Percentiles rank a stretch among this genome's conserved stretches.
Conservation (phyloP, 2,797 vertebrate species). For the Margarornis squamiger region DNA sequence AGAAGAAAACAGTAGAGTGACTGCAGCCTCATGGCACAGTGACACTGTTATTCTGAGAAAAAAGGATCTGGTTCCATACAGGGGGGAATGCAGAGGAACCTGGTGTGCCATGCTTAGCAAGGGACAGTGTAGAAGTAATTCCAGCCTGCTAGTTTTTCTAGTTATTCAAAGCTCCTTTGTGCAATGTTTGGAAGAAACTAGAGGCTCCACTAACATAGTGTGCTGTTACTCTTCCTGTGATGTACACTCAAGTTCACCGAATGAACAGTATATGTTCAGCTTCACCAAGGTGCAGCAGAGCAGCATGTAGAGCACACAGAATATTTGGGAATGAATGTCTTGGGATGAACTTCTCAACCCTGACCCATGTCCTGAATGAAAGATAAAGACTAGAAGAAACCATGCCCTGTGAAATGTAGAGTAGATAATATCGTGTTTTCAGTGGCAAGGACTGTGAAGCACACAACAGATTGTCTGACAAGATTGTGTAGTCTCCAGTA, state of each 20-base stretch:
- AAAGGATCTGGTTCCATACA: background rate
- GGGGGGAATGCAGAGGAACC: background rate
- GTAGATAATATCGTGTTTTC: background rate
- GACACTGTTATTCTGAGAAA: background rate
- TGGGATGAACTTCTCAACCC: background rate
- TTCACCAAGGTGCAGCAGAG: background rate
- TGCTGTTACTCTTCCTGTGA: background rate
- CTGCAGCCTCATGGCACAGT: background rate
- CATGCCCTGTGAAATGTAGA: background rate
- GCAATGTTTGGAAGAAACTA: background rate
- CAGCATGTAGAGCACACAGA: background rate
- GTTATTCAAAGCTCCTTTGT: background rate
- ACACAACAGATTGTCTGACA: constrained; percentile 43
- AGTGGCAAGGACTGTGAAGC: background rate
- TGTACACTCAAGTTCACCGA: background rate
- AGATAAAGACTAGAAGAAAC: background rate
- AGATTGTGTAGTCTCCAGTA: constrained; percentile 22
- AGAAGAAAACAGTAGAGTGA: background rate
- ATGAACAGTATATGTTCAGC: background rate
- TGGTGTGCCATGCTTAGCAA: background rate
- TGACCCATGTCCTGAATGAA: background rate
- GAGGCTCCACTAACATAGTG: background rate
- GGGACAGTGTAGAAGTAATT: background rate
- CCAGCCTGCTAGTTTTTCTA: background rate
- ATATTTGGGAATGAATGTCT: background rate